These are phyloP conservation scores for Patiria pectinifera DNA, from an alignment of 53 echinoderm and acorn worm species.

Conservation along the genomic window DNA sequence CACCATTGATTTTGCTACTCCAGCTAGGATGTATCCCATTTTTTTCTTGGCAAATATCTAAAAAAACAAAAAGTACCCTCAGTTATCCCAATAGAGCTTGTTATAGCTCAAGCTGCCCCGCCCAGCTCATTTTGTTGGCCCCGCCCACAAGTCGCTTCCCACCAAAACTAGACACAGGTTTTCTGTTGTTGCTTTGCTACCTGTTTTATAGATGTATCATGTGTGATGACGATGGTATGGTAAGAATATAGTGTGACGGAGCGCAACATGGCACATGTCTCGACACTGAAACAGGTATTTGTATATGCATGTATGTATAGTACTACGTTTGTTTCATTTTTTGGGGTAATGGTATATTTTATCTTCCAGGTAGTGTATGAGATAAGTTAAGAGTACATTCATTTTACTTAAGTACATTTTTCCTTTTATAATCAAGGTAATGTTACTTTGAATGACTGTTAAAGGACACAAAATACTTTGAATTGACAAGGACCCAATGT, in stretches of 20 bases:
- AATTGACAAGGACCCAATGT: no score
- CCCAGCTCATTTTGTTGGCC: conserved; percentile 23
- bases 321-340: not conserved
- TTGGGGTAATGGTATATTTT: not conserved
- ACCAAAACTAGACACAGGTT: conserved; percentile 60
- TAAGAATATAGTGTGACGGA: conserved; percentile 43
- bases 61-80: not conserved
- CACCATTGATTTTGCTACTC: no score
- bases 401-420: no score
- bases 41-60: not conserved
- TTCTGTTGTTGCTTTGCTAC: conserved; percentile 55
- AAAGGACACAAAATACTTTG: no score
- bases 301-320: conserved; percentile 22
- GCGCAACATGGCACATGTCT: conserved; percentile 10
- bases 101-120: not conserved
- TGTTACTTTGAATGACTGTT: no score
- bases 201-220: conserved; percentile 45
- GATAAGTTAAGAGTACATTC: not conserved
- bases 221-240: conserved; percentile 31
- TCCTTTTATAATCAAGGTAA: no score
- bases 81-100: not conserved
- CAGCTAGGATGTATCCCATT: no score
- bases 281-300: conserved; percentile 40
- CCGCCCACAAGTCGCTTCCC: not conserved
- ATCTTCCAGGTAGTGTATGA: not conserved